Conservation (phyloP, 1,140 invertebrate species). For the Drosophila quadrilineata region DNA sequence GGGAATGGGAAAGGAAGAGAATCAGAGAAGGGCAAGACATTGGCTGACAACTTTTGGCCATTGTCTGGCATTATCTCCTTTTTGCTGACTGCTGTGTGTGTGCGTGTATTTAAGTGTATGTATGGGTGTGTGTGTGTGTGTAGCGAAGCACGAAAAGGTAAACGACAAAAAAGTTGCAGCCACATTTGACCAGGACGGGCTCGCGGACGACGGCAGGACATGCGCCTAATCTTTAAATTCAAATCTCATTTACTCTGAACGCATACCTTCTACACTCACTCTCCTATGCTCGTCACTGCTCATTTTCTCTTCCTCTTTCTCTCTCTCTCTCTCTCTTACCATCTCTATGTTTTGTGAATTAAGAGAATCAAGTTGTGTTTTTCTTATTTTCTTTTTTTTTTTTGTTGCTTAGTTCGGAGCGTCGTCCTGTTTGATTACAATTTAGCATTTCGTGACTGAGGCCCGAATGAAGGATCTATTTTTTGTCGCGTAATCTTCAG, state of each 20-base stretch:
- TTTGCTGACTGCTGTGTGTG: conserved; percentile 45
- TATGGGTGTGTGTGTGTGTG: not conserved
- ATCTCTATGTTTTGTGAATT: conserved; percentile 62
- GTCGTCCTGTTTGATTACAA: conserved; percentile 77
- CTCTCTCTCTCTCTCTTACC: not conserved
- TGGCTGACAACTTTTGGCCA: conserved; percentile 65
- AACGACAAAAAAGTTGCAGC: conserved; percentile 62
- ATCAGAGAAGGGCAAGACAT: not conserved
- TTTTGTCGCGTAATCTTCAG: conserved; percentile 78
- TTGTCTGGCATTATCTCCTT: conserved; percentile 78
- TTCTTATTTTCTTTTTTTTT: no score
- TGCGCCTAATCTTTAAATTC: conserved; percentile 78
- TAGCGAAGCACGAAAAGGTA: conserved; percentile 63
- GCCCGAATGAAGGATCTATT: conserved; percentile 77
- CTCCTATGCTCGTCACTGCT: no score
- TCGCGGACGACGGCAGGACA: conserved; percentile 49
- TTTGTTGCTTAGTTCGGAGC: conserved; percentile 32
- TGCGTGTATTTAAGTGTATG: conserved; percentile 31
- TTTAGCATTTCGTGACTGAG: conserved; percentile 78
- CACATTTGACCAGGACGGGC: conserved; percentile 64
- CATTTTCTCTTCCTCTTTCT: not conserved
- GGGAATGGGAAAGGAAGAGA: not conserved
- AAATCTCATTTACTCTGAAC: conserved; percentile 67
- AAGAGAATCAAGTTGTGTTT: conserved; percentile 52
- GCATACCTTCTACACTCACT: conserved; percentile 8